A percentile compares a stretch with the other conserved stretches of the same genome.
These are phyloP conservation scores for Barnardius zonarius DNA, from an alignment of 2,113 vertebrate genomes.

Conservation along the genomic window DNA sequence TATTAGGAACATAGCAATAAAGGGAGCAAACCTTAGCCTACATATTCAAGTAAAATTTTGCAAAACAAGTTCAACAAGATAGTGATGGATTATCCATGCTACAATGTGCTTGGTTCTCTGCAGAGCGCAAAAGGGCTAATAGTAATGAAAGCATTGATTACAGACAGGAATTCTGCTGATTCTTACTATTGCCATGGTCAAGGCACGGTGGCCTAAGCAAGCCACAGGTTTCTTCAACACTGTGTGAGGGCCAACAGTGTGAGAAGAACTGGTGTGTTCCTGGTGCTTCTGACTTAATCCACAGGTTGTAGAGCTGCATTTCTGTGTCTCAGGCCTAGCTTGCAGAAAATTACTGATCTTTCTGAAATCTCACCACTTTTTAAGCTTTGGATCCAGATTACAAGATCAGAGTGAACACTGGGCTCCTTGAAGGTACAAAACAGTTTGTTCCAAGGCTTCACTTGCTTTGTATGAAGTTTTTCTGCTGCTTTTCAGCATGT, in stretches of 20 bases:
- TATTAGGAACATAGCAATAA: slow-evolving; percentile 56
- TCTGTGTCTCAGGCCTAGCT: background rate
- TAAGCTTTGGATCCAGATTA: background rate
- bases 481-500: background rate
- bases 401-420: background rate
- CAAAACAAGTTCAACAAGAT: slow-evolving; percentile 49
- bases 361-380: background rate
- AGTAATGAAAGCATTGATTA: background rate
- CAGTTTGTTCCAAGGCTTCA: slow-evolving; percentile 5
- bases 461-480: background rate
- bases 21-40: slow-evolving; percentile 57
- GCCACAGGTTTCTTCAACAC: background rate
- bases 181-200: background rate
- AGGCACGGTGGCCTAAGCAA: background rate
- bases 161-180: background rate
- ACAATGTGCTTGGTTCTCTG: background rate
- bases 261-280: background rate
- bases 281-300: background rate
- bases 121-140: background rate
- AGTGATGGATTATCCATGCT: background rate
- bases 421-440: background rate
- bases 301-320: background rate
- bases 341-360: background rate
- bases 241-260: background rate
- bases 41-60: slow-evolving; percentile 47